Percentiles rank a stretch among this genome's conserved stretches.
Conservation (phyloP, 2,113 vertebrate genomes). For the human region DNA sequence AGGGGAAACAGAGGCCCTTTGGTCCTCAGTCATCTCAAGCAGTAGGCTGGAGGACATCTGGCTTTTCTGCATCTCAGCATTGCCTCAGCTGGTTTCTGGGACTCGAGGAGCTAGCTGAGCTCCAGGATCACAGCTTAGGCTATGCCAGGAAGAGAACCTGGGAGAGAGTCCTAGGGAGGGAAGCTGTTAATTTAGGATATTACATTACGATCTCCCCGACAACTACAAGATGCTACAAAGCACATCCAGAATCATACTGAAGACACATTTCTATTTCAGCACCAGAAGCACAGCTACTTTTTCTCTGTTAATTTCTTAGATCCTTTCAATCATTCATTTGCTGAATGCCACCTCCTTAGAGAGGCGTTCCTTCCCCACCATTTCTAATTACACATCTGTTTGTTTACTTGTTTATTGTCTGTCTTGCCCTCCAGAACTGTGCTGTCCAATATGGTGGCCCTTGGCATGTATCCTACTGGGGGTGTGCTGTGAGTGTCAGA, state of each 20-base stretch:
- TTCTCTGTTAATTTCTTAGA: not conserved
- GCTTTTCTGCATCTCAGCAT: not conserved
- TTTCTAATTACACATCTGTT: not conserved
- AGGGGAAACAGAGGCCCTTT: not conserved
- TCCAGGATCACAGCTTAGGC: not conserved
- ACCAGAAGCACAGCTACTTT: not conserved
- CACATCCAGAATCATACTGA: not conserved
- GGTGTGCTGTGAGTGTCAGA: not conserved
- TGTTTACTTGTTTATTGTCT: not conserved
- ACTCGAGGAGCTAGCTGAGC: too few relatives aligned
- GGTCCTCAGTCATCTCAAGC: not conserved
- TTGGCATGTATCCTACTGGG: too few relatives aligned
- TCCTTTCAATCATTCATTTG: not conserved
- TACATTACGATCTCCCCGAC: not conserved
- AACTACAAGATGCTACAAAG: not conserved
- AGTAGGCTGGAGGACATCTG: not conserved
- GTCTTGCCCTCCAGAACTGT: not conserved
- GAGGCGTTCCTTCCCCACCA: not conserved
- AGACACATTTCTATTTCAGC: not conserved
- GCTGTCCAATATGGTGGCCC: not conserved
- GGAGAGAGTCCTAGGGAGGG: not conserved
- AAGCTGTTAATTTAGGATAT: not conserved
- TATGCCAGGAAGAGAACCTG: not conserved
- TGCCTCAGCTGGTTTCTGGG: not conserved
- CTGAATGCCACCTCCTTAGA: not conserved